phyloP scores from a whole-genome alignment of 2,888 invertebrate genomes.

The Tubiluchus corallicola region DNA sequence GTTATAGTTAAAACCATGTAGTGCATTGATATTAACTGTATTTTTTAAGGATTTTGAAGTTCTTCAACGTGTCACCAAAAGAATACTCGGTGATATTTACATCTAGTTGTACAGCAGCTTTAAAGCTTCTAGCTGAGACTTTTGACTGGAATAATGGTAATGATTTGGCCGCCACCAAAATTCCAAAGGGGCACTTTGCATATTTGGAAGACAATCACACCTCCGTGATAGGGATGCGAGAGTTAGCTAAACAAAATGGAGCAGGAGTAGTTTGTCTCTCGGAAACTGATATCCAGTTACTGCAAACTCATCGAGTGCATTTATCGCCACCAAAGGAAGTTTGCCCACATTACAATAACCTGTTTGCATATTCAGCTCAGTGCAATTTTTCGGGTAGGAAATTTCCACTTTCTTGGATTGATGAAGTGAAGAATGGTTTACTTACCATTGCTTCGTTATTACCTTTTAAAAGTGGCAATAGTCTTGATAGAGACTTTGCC shows the following conservation, averaged over 20 bases:
- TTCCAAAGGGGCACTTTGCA: slow-evolving; percentile 41
- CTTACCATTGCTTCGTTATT: no score
- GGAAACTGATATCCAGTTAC: background rate
- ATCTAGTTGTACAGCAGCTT: slow-evolving; percentile 69
- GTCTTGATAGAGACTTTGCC: no score
- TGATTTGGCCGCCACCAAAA: slow-evolving; percentile 15
- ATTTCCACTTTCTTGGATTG: slow-evolving; percentile 56
- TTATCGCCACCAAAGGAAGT: background rate
- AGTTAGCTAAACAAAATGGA: slow-evolving; percentile 35
- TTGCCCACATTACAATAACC: slow-evolving; percentile 16
- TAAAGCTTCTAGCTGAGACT: slow-evolving; percentile 63
- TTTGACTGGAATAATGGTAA: slow-evolving; percentile 40
- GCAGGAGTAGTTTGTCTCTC: slow-evolving; percentile 15
- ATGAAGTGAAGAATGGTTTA: slow-evolving; percentile 40
- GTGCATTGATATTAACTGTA: slow-evolving; percentile 9
- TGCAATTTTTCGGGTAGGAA: slow-evolving; percentile 87
- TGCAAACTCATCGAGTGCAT: background rate
- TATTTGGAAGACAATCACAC: slow-evolving; percentile 84
- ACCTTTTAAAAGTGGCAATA: no score
- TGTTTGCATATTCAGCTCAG: slow-evolving; percentile 74
- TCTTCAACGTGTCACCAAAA: slow-evolving; percentile 58
- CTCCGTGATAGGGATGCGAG: slow-evolving; percentile 79
- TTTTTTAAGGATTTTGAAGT: slow-evolving; percentile 47
- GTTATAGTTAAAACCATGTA: no score
- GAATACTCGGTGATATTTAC: slow-evolving; percentile 80